Evolutionary conservation across 2,797 vertebrate species (phyloP), one percentile per base, ranked within the genome.

Genomic region (Sus cebifrons): DNA sequence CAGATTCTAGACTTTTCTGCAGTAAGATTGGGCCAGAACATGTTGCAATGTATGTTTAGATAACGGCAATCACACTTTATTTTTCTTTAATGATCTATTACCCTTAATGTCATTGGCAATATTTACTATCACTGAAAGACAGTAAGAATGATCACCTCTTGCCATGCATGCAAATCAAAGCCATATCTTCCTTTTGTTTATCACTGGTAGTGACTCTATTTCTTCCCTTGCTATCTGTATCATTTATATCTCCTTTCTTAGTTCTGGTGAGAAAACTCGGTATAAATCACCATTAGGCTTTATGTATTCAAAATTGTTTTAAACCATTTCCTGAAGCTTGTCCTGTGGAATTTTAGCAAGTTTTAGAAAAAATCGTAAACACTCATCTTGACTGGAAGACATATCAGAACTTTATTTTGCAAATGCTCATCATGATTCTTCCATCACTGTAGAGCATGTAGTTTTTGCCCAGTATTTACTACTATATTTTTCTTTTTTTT

Each of bases 281-380:
- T 49, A 64, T 64, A 64, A n/a, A 75, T 44, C 10, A 36, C 15
- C 32, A 15, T 81, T 87, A 88, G 56, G 3, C 18, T 85, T 85
- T 20, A 64, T 20, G 15, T 7, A 67, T 75, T 70, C 10, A 77
- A 64, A 49, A 89, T 62, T 74, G 20, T 58, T 21, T 25, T 56
- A 86, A 89, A 81, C 36, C 10, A 40, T 73, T 92, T 83, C 17
- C 40, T 8, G 40, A 40, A 58, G 52, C 5, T 54, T 60, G 2
- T 92, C 40, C 36, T 88, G 52, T 13, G 12, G 5, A 85, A 23
- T 89, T 82, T 94, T 65, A 86, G 13, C 9, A 79, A 71, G 27
- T 74, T 60, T 86, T 54, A 68, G 60, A 89, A 75, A 75, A 36
- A 71, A 27, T 6, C 13, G 27, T 40, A 62, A 58, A 13, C 8